These are phyloP conservation scores for Chelonia mydas DNA, from an alignment of 2,797 vertebrate species.

Conservation along the genomic window DNA sequence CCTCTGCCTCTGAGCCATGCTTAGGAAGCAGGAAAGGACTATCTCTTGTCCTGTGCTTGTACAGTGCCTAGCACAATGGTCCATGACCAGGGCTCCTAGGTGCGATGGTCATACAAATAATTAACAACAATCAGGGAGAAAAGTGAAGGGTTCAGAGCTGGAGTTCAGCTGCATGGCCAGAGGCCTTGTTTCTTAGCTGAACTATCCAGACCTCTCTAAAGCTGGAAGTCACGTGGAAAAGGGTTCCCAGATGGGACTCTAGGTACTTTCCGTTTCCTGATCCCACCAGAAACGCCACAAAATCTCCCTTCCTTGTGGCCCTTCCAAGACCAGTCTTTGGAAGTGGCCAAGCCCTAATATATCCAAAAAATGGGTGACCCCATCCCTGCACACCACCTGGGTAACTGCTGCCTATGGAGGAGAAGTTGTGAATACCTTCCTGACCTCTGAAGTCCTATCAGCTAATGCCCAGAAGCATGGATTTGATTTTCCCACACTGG, in stretches of 20 bases:
- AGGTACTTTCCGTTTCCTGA: neutral
- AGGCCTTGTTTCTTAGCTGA: neutral
- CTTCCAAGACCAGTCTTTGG: neutral
- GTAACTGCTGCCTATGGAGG: neutral
- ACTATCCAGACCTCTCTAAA: neutral
- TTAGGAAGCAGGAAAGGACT: neutral
- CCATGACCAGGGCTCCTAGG: too few relatives aligned
- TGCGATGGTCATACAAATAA: too few relatives aligned
- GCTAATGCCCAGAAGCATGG: neutral
- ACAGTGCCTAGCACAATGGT: too few relatives aligned
- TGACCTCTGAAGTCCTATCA: neutral
- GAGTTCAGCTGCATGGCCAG: neutral
- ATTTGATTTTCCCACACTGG: neutral
- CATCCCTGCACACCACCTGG: neutral
- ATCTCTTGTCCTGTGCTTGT: neutral
- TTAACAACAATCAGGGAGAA: neutral
- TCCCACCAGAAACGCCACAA: neutral
- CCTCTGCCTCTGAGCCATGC: fast-evolving
- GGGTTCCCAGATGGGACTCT: neutral
- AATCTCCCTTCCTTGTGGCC: neutral
- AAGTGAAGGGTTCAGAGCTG: neutral
- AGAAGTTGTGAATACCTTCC: neutral
- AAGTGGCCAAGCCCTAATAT: neutral
- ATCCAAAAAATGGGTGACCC: neutral
- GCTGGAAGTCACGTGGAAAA: neutral